Percentiles rank a stretch among this genome's conserved stretches.
Conservation (phyloP, 2,888 invertebrate species). For the Tanytarsus gracilentus region DNA sequence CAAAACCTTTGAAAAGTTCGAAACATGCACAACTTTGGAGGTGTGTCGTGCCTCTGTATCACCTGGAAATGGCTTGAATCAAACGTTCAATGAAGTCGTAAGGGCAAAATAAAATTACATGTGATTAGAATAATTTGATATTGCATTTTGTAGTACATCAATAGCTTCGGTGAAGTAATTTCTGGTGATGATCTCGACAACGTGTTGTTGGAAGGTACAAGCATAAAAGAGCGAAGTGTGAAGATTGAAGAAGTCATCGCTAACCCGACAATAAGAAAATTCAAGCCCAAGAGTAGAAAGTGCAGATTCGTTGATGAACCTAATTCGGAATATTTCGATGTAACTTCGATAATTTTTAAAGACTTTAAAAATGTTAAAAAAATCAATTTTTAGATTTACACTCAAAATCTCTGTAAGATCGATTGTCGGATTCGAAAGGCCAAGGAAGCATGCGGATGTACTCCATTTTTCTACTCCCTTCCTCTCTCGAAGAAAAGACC, state of each 20-base stretch:
- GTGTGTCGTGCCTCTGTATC: background rate
- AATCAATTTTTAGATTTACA: conserved; percentile 35
- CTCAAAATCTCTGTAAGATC: conserved; percentile 37
- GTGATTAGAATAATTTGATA: background rate
- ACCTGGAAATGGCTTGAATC: background rate
- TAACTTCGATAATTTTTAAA: conserved; percentile 30
- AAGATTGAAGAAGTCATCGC: conserved; percentile 9
- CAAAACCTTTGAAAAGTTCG: background rate
- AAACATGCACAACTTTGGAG: background rate
- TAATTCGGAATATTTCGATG: conserved; percentile 36
- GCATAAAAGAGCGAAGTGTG: background rate
- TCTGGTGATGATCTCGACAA: conserved; percentile 6
- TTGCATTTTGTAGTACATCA: background rate
- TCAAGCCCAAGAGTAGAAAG: conserved; percentile 34
- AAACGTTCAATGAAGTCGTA: background rate
- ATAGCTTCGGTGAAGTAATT: conserved; percentile 8
- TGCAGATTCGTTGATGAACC: conserved; percentile 39
- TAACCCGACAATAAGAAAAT: background rate
- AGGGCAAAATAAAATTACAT: background rate
- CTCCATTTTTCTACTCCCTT: conserved; percentile 39
- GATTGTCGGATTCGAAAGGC: conserved; percentile 39
- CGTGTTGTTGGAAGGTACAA: background rate
- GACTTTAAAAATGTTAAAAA: background rate
- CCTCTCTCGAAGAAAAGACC: background rate
- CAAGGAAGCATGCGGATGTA: conserved; percentile 36